Base-by-base conservation (phyloP, 2,113 vertebrate species). In the Macroglossus sobrinus region DNA sequence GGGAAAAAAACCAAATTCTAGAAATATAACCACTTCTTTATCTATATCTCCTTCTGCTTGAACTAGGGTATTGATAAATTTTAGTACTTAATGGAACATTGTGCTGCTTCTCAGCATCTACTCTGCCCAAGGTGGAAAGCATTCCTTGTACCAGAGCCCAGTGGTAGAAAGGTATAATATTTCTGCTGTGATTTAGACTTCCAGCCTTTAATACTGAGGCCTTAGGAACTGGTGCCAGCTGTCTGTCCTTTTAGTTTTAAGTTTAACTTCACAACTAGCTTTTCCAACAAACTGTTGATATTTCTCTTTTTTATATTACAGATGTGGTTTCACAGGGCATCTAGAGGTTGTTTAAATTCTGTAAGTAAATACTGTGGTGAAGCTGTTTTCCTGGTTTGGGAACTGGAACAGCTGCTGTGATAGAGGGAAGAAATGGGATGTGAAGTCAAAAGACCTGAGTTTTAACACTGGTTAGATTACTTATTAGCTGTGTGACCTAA, bases 241-340 rank as follows among this genome's bases (percentile, higher is more conserved):
- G 5, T 84, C 92, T 96, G 79, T 84, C 87, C 75, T 93, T 94
- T 81, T 9, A 66, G 92, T 92, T 94, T 97, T 94, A 88, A 87
- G 75, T 97, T 96, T 96, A 96, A 95, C 71, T 96, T 97, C 76
- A 72, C 59, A 76, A 78, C 64, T 74, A 84, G 88, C 71, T 95
- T 92, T 96, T 93, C 96, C 88, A 95, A 96, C 75, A 84, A 75
- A 81, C 90, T 94, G 75, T 92, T 93, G 88, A 87, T 96, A 93
- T 96, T 92, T 97, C 47, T 95, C 86, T 93, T 82, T 94, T 61
- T 94, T 94, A 88, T 93, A 72, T 80, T 87, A 92, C 92, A 94
- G 95, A 92, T 97, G 80, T 92, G 94, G 90, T 96, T 97, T 97
- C 92, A 88, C 66, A 95, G 94, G 87, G 76, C 92, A 96, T 84